phyloP scores from a whole-genome alignment of 2,113 vertebrate genomes.

The Vidua chalybeata region DNA sequence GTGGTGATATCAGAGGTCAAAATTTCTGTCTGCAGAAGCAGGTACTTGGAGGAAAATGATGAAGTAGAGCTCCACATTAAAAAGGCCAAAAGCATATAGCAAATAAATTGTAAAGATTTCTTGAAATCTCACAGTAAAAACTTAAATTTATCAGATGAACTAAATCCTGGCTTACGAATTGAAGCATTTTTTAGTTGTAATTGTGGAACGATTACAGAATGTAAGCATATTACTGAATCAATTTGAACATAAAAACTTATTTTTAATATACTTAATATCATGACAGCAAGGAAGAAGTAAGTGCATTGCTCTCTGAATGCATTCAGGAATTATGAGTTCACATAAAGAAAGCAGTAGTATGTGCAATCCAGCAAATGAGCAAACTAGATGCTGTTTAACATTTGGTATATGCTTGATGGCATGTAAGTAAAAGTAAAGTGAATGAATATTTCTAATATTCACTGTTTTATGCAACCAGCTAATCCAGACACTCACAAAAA shows the following conservation, averaged over 20 bases:
- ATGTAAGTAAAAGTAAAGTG: background rate
- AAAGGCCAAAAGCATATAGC: slow-evolving; percentile 36
- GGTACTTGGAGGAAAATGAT: slow-evolving; percentile 48
- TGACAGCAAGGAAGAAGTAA: background rate
- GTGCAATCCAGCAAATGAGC: background rate
- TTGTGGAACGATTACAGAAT: background rate
- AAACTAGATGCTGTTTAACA: slow-evolving; percentile 3
- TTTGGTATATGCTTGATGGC: background rate
- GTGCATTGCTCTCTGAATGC: background rate
- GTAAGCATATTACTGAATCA: background rate
- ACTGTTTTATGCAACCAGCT: background rate
- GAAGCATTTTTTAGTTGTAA: background rate
- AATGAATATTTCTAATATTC: background rate
- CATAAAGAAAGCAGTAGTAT: background rate
- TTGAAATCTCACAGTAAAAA: slow-evolving; percentile 45
- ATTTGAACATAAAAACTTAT: background rate
- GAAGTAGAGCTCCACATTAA: slow-evolving; percentile 30
- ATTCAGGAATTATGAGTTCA: slow-evolving; percentile 12
- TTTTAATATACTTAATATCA: slow-evolving; percentile 8
- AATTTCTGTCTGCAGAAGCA: slow-evolving; percentile 48
- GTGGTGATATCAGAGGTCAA: slow-evolving; percentile 61
- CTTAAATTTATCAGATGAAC: slow-evolving; percentile 11
- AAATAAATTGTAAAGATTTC: slow-evolving; percentile 30
- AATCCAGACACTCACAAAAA: background rate
- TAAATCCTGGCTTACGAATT: slow-evolving; percentile 22